phyloP scores from a whole-genome alignment of 2,888 invertebrate genomes.

The Leptinotarsa juncta region DNA sequence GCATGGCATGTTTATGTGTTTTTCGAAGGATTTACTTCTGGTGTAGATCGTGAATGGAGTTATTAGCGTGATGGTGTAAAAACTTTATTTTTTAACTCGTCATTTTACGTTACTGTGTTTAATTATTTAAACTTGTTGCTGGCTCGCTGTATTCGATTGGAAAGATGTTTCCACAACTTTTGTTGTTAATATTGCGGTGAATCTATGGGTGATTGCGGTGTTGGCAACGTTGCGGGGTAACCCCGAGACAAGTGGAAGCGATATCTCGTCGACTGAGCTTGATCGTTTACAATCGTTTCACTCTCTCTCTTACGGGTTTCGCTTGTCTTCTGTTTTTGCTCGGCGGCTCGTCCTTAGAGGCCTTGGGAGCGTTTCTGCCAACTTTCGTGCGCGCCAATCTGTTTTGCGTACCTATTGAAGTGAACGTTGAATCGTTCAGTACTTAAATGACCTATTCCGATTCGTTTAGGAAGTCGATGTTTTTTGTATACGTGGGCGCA shows the following conservation, averaged over 20 bases:
- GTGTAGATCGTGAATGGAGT: background rate
- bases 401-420: constrained; percentile 25
- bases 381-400: constrained; percentile 31
- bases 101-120: background rate
- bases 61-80: background rate
- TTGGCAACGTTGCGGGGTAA: constrained; percentile 41
- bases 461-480: background rate
- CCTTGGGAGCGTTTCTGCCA: constrained; percentile 43
- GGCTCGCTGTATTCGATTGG: background rate
- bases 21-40: background rate
- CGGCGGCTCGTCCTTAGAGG: constrained; percentile 39
- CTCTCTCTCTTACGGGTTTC: constrained; percentile 45
- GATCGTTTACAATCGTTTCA: constrained; percentile 48
- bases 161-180: background rate
- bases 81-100: background rate
- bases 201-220: constrained; percentile 1
- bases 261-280: constrained; percentile 42
- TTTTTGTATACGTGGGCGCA: background rate
- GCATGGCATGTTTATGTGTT: constrained; percentile 9
- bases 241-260: constrained; percentile 50
- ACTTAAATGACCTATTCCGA: constrained; percentile 37
- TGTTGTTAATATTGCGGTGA: background rate
- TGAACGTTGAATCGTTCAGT: constrained; percentile 34
- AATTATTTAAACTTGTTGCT: background rate
- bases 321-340: constrained; percentile 45